Conservation (phyloP, 2,797 vertebrate species). For the Bovichtus diacanthus region DNA sequence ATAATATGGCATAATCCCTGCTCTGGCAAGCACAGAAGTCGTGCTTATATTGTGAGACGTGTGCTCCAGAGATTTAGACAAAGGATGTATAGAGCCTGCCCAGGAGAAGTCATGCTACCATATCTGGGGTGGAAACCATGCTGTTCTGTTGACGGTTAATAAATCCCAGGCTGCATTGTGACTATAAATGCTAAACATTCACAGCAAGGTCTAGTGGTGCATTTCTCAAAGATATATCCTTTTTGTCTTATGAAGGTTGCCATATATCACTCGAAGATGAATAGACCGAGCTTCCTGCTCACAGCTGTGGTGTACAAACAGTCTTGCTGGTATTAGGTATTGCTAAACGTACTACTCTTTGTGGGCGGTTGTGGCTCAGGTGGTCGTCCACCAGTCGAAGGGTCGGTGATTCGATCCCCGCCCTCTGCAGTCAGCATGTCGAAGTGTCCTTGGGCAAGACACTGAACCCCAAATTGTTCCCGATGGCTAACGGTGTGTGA, state of each 20-base stretch:
- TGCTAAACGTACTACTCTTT: background rate
- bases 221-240: constrained; percentile 69
- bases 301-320: constrained; percentile 29
- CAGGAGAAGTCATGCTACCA: constrained; percentile 19
- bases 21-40: background rate
- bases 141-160: constrained; percentile 64
- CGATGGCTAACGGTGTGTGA: no score
- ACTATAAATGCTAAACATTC: constrained; percentile 66
- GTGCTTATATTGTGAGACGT: background rate
- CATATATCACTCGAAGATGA: constrained; percentile 59
- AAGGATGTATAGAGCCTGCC: background rate
- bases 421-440: no score
- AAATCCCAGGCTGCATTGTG: constrained; percentile 57
- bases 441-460: no score
- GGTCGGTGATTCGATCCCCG: no score
- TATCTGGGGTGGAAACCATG: constrained; percentile 42
- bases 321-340: constrained; percentile 27
- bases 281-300: constrained; percentile 42
- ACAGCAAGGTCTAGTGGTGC: constrained; percentile 61
- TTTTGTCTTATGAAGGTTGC: constrained; percentile 69
- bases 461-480: no score
- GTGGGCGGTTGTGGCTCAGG: no score
- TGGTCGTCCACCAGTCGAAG: no score
- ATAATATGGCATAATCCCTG: background rate
- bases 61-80: background rate